Percentiles rank a stretch among this genome's conserved stretches.
Conservation (phyloP, 2,888 invertebrate species). For the Oligia strigilis region DNA sequence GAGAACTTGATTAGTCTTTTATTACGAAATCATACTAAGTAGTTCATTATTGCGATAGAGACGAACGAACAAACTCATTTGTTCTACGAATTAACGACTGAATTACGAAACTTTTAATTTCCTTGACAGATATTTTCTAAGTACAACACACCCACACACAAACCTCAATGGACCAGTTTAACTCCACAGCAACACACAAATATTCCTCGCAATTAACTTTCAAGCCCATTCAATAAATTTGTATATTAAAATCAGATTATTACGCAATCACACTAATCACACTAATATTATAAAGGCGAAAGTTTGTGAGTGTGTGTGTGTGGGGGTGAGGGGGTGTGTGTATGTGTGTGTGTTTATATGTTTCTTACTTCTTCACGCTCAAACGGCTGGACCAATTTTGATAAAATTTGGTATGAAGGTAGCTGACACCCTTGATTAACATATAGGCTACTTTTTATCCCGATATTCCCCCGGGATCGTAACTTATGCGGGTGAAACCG, state of each 20-base stretch:
- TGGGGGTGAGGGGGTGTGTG: too few species aligned
- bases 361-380: too few species aligned
- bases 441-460: too few species aligned
- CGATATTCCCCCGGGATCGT: too few species aligned
- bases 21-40: background rate
- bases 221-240: background rate
- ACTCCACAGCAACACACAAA: background rate
- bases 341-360: too few species aligned
- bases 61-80: background rate
- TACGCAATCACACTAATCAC: background rate
- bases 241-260: background rate
- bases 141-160: background rate
- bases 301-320: too few species aligned
- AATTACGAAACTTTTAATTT: background rate
- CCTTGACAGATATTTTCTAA: background rate
- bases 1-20: background rate
- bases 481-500: too few species aligned
- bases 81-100: background rate
- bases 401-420: too few species aligned
- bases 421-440: too few species aligned
- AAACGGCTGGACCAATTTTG: too few species aligned
- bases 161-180: background rate
- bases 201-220: background rate
- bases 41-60: background rate
- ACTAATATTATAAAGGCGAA: too few species aligned